phyloP scores from a whole-genome alignment of 1,140 invertebrate species.

The Plectrocnemia conspersa region DNA sequence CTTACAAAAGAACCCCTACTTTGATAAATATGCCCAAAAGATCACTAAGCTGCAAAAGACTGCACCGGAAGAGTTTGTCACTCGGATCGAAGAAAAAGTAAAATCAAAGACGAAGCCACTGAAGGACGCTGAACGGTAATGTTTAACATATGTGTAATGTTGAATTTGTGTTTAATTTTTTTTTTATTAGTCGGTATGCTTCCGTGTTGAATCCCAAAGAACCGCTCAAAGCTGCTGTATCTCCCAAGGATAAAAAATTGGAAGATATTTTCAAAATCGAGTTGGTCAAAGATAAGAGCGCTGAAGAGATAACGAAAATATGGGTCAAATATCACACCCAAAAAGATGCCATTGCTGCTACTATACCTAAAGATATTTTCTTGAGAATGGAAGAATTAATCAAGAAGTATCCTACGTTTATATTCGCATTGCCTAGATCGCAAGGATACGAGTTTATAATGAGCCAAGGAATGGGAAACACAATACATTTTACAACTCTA shows the following conservation, averaged over 20 bases:
- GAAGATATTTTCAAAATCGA: constrained; percentile 76
- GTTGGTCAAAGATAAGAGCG: constrained; percentile 65
- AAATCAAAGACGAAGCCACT: constrained; percentile 43
- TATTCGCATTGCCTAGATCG: constrained; percentile 74
- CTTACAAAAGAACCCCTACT: constrained; percentile 73
- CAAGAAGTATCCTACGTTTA: constrained; percentile 63
- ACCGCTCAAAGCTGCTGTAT: constrained; percentile 37
- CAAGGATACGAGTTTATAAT: constrained; percentile 88
- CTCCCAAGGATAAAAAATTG: constrained; percentile 53
- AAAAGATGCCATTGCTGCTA: constrained; percentile 70
- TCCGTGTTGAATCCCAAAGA: constrained; percentile 55
- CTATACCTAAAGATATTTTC: constrained; percentile 59
- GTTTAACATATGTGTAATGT: constrained; percentile 2
- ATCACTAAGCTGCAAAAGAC: constrained; percentile 69
- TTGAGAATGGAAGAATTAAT: constrained; percentile 55
- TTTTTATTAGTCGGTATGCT: constrained; percentile 46
- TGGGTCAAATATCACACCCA: constrained; percentile 78
- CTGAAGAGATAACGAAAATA: constrained; percentile 70
- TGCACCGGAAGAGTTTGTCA: constrained; percentile 70
- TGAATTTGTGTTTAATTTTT: constrained; percentile 6
- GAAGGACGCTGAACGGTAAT: constrained; percentile 18
- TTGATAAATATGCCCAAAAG: constrained; percentile 74
- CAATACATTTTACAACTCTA: constrained; percentile 83
- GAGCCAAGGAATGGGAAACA: constrained; percentile 67
- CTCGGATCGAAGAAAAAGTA: constrained; percentile 58